Conservation (phyloP, 1,140 invertebrate genomes). For the Leptinotarsa lineolata region DNA sequence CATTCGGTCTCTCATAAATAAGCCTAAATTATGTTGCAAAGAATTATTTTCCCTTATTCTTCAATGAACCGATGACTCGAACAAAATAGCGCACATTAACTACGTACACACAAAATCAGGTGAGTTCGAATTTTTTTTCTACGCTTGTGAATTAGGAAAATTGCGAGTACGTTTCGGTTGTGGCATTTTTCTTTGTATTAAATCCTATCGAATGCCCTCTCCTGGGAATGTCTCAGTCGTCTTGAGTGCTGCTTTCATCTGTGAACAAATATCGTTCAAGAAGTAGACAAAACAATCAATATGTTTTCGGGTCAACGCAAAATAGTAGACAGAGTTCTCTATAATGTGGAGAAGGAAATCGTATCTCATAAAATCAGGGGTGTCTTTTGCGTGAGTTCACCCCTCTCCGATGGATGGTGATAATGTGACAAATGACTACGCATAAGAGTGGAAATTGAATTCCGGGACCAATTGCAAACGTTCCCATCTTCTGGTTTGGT, state of each 20-base stretch:
- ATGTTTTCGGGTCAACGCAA: conserved; percentile 24
- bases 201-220: too few relatives aligned
- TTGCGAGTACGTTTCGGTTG: too few relatives aligned
- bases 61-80: conserved; percentile 7
- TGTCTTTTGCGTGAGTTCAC: neutral
- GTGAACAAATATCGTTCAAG: too few relatives aligned
- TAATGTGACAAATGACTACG: neutral
- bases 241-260: too few relatives aligned
- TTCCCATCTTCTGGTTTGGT: too few relatives aligned
- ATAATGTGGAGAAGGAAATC: neutral
- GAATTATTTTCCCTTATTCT: neutral
- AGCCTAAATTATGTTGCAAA: conserved; percentile 19
- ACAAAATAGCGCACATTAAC: conserved; percentile 22
- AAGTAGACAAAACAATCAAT: conserved; percentile 19
- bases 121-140: neutral
- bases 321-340: neutral
- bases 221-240: too few relatives aligned
- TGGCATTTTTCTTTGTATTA: too few relatives aligned
- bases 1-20: conserved; percentile 8
- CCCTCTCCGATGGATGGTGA: neutral
- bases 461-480: neutral
- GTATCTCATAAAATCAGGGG: neutral
- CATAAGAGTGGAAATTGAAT: neutral
- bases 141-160: too few relatives aligned
- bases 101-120: conserved; percentile 27